Evolutionary conservation across 1,140 invertebrate genomes (phyloP), one percentile per base, ranked within the genome.

Genomic region (Cotesia vestalis): DNA sequence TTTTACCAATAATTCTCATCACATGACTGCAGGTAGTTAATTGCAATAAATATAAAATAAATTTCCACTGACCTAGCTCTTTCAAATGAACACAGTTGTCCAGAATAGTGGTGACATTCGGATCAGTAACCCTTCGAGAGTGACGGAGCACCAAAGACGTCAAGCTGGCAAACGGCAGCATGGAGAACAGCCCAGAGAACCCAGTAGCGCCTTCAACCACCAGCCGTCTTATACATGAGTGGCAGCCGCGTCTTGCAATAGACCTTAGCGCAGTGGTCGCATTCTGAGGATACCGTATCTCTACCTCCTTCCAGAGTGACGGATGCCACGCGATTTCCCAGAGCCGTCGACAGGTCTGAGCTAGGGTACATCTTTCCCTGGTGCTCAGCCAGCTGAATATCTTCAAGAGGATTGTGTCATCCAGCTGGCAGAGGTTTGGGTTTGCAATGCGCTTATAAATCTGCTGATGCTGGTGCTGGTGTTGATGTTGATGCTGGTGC

Each of bases 271-370:
- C 89, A 84, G 75, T 88, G 81, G 35, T 90, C 81, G 79, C 90
- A 88, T 76, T 92, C 78, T 81, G 91, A 78, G 77, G 91, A 83
- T 81, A 91, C 78, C 72, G 92, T 86, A 84, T 89, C 88, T 82
- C 91, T 88, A 78, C 95, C 82, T 68, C 92, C 90, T 79, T 90
- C 94, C 94, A 96, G 1, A 96, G 85, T 1, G 88, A 85, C 4
- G 93, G 93, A 11, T 92, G 91, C 94, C 94, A 96, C 12, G 92
- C 93, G 20, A 96, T 89, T 57, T 91, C 88, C 82, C 95, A 94
- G 88, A 96, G 96, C 34, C 93, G 86, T 11, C 91, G 86, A 78
- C 94, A 96, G 0, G 96, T 95, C 9, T 94, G 89, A 0, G 95
- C 92, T 81, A 94, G 90, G 17, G 90, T 89, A 77, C 94, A 94